Evolutionary conservation across 37 sponge, comb jelly and placozoan genomes (phyloP).

Genomic region (Mnemiopsis leidyi): DNA sequence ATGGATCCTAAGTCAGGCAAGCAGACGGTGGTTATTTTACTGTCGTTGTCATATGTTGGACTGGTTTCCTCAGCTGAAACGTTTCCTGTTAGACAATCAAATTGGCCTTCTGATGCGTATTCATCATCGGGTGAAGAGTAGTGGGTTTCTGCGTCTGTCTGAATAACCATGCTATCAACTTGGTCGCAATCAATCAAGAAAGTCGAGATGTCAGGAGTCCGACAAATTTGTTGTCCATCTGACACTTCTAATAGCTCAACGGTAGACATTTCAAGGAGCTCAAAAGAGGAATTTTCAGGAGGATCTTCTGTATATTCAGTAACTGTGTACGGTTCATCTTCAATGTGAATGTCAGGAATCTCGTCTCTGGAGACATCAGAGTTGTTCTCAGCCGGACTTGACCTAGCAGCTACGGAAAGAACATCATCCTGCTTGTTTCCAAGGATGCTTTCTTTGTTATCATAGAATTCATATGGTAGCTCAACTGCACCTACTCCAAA

Average conservation of each 20-base stretch:
- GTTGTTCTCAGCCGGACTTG: too few relatives aligned
- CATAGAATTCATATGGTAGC: too few relatives aligned
- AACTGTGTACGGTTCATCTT: not conserved
- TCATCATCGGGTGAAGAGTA: conserved; percentile 58
- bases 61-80: not conserved
- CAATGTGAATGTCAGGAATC: not conserved
- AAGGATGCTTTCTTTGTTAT: too few relatives aligned
- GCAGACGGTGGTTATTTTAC: not conserved
- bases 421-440: too few relatives aligned
- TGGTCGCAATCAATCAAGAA: too few relatives aligned
- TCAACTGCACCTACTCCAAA: too few relatives aligned
- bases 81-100: not conserved
- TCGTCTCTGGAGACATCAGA: too few relatives aligned
- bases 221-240: not conserved
- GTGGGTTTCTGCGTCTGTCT: conserved; percentile 20
- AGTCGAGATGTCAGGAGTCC: not conserved
- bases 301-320: not conserved
- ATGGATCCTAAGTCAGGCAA: not conserved
- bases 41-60: not conserved
- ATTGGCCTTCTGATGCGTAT: not conserved
- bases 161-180: not conserved
- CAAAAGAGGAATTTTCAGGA: not conserved
- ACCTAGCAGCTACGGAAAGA: too few relatives aligned
- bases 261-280: not conserved
- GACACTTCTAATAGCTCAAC: not conserved